Evolutionary conservation across 2,888 invertebrate genomes (phyloP), one percentile per base, ranked within the genome.

Genomic region (Nymphalis urticae): DNA sequence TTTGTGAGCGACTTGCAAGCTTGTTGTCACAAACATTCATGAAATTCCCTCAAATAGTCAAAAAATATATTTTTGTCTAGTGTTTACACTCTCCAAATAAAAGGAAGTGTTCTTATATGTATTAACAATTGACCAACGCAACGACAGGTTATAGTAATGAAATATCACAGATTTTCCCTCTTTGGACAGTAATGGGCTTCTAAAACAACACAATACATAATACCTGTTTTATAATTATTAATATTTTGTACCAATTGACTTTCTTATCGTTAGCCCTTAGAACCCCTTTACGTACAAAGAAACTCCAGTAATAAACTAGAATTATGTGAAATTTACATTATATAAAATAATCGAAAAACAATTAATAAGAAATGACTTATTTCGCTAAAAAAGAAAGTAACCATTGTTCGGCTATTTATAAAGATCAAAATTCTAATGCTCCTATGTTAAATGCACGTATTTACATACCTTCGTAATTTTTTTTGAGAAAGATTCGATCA

Each of bases 141-240:
- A 91, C 86, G 91, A 90, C 87, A 90, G 91, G 88, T 87, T 89
- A 88, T 85, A 89, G 86, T 90, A 86, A 88, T 92, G 90, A 87
- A 89, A 92, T 93, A 93, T 93, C 93, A 93, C 93, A 93, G 93
- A 91, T 90, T 89, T 87, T 92, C 89, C 85, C 82, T 93, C 93
- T 93, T 93, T 93, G 93, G 92, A 93, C 90, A 86, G 89, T 87
- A 91, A 90, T 83, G 93, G 93, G 93, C 84, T 81, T 86, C 85
- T 83, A 83, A 85, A 80, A 79, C 73, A 81, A 84, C 82, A 84
- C 78, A 79, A 77, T 77, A 76, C 63, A 66, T 73, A 80, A 77
- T 77, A 77, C 78, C 76, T 77, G 81, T 75, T 82, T 81, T 61
- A 83, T 84, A 82, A 81, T 69, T 66, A 66, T 63, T 36, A 58